phyloP scores from a whole-genome alignment of 2,113 vertebrate species.

The Bos indicus region DNA sequence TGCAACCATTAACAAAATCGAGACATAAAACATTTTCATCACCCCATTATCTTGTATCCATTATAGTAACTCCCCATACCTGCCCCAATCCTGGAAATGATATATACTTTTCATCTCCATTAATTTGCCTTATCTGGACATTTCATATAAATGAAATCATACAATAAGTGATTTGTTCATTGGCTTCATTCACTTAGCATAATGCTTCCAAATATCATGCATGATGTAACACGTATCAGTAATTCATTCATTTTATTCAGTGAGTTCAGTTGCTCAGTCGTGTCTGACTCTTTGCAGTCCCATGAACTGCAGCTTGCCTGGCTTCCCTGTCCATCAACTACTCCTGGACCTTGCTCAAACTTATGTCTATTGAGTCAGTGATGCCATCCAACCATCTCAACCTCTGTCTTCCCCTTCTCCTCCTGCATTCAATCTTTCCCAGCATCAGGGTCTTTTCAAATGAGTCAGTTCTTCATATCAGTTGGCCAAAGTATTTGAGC shows the following conservation, averaged over 20 bases:
- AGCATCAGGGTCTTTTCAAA: neutral
- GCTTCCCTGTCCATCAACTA: neutral
- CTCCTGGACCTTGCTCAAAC: neutral
- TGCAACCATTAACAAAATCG: neutral
- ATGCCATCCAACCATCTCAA: neutral
- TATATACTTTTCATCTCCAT: neutral
- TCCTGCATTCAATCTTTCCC: neutral
- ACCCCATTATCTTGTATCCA: neutral
- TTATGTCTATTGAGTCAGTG: neutral
- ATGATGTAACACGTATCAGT: neutral
- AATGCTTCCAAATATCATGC: neutral
- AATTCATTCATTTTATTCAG: neutral
- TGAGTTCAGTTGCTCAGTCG: neutral
- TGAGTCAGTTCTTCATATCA: neutral
- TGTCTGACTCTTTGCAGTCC: neutral
- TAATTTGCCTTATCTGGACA: neutral
- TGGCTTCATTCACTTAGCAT: neutral
- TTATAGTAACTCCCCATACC: neutral
- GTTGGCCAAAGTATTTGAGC: neutral
- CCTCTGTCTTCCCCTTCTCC: neutral
- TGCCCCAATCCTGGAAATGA: neutral
- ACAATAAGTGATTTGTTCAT: neutral
- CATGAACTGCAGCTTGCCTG: neutral
- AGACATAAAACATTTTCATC: neutral
- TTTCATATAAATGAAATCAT: neutral